Evolutionary conservation across 2,797 vertebrate species (phyloP), one percentile per base, ranked within the genome.

Genomic region (Molothrus ater): DNA sequence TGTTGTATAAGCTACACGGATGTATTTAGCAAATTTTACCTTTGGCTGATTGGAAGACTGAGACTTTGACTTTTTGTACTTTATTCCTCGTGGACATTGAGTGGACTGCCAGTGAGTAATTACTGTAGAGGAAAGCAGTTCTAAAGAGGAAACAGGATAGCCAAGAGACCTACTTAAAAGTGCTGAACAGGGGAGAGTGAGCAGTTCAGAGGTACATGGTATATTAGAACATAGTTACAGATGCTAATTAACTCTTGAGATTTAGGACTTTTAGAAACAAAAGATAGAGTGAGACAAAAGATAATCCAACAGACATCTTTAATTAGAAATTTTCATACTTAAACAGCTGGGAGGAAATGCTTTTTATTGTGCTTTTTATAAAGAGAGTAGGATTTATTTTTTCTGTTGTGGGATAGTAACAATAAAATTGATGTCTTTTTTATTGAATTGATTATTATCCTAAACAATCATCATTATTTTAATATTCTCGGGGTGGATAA

Each of bases 141-240:
- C 51, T 40, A 2, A 53, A 90, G 84, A 93, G 95, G 95, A 97
- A 98, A 96, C 76, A 74, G 85, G 81, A 94, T 66, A 95, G 45
- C 90, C 74, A 97, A 94, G 81, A 80, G 79, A 76, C 51, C 66
- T 81, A 15, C 63, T 90, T 94, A 50, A 71, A 93, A 84, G 26
- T 71, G 65, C 53, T 64, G 66, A 89, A 32, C 17, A 69, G 53
- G 66, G 56, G 95, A 69, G 25, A 72, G 20, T 13, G 61, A 93
- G 65, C 76, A 87, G 61, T 79, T 92, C 73, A 88, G 68, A 65
- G 71, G 10, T 65, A 56, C 2, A 0, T 53, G 36, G 10, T 42
- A 17, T 57, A 42, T 59, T 56, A 57, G 21, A 89, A 63, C 6
- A 16, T 17, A 61, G 51, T 69, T 79, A 56, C 7, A 65, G 51